phyloP scores from a whole-genome alignment of 2,113 vertebrate genomes.

The Leuciscus idus region DNA sequence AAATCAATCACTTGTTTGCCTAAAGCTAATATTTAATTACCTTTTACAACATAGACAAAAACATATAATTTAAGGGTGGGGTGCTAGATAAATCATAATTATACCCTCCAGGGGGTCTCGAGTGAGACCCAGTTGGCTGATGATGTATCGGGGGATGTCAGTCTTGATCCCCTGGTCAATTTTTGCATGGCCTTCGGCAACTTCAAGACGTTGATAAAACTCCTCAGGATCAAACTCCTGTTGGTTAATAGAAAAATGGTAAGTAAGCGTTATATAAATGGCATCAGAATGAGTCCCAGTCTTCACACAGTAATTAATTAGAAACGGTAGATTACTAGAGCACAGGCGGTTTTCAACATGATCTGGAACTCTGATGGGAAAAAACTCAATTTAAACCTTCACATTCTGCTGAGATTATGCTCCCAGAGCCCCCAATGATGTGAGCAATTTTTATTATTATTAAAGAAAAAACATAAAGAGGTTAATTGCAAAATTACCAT shows the following conservation, averaged over 20 bases:
- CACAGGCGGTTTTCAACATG: neutral
- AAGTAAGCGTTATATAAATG: neutral
- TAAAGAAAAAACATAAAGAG: too few species aligned
- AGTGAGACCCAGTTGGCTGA: slow-evolving; percentile 89
- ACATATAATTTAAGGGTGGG: neutral
- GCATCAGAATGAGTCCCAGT: neutral
- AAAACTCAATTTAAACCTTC: neutral
- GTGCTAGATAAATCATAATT: slow-evolving; percentile 24
- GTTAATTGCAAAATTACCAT: too few species aligned
- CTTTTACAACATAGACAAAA: neutral
- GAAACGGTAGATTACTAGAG: neutral
- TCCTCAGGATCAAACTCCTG: slow-evolving; percentile 96
- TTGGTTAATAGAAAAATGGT: neutral
- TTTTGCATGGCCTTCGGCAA: slow-evolving; percentile 90
- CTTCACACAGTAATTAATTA: neutral
- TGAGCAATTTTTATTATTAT: too few species aligned
- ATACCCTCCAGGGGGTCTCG: slow-evolving; percentile 91
- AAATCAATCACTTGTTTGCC: slow-evolving; percentile 16
- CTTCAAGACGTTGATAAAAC: slow-evolving; percentile 93
- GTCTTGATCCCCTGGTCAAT: slow-evolving; percentile 89
- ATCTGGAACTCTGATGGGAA: neutral
- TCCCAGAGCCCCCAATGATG: too few species aligned
- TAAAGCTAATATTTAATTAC: neutral
- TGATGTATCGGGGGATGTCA: slow-evolving; percentile 91
- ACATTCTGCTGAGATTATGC: neutral